Percentiles rank a stretch among this genome's conserved stretches.
Conservation (phyloP, 1,140 invertebrate genomes). For the Anthonomus grandis region DNA sequence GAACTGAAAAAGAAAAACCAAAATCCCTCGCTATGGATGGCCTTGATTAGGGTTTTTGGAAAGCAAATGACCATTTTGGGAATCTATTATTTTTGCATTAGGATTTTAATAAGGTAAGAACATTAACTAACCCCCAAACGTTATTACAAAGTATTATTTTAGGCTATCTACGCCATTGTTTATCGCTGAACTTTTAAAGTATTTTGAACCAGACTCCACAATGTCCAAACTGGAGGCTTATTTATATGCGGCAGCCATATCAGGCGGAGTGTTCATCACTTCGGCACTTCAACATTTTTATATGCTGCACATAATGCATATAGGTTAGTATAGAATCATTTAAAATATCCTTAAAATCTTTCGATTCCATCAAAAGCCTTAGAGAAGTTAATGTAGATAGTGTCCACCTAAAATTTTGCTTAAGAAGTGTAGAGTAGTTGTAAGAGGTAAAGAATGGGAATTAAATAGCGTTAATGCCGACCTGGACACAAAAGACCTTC, state of each 20-base stretch:
- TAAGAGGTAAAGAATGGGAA: too few species aligned
- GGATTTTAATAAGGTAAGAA: constrained; percentile 41
- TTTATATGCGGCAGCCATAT: constrained; percentile 64
- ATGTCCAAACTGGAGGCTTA: constrained; percentile 56
- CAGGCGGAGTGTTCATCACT: constrained; percentile 60
- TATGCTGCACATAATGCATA: constrained; percentile 66
- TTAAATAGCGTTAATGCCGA: too few species aligned
- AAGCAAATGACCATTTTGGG: constrained; percentile 20
- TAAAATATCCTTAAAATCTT: too few species aligned
- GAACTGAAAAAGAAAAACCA: constrained; percentile 38
- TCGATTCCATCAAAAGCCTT: too few species aligned
- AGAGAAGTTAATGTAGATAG: too few species aligned
- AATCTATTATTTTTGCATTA: constrained; percentile 20
- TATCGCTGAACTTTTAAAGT: constrained; percentile 23
- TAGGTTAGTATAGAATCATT: too few species aligned
- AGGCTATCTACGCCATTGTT: constrained; percentile 50
- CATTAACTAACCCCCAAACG: too few species aligned
- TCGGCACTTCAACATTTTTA: constrained; percentile 73
- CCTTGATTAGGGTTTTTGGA: constrained; percentile 26
- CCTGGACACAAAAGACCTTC: too few species aligned
- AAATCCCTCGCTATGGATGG: constrained; percentile 43
- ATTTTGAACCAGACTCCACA: constrained; percentile 21
- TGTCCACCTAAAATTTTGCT: too few species aligned
- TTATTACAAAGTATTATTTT: too few species aligned
- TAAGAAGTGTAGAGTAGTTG: too few species aligned